Evolutionary conservation across 2,113 vertebrate species (phyloP).

Genomic region (Lycocorax pyrrhopterus): DNA sequence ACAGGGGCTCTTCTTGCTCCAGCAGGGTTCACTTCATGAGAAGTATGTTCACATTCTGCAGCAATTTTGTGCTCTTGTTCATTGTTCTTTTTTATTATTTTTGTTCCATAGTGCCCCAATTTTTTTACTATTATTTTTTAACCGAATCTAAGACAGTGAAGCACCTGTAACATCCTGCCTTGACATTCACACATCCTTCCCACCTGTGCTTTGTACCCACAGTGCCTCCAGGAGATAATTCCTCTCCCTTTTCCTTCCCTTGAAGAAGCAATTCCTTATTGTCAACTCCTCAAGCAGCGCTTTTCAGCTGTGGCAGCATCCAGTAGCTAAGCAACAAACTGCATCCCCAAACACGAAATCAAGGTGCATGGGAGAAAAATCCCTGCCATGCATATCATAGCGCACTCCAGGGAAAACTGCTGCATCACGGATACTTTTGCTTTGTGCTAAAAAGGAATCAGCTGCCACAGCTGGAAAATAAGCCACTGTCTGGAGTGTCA

Average conservation of each 20-base stretch:
- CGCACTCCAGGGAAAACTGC: constrained; percentile 38
- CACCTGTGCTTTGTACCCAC: background rate
- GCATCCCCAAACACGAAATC: constrained; percentile 55
- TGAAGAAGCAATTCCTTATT: background rate
- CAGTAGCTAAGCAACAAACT: constrained; percentile 60
- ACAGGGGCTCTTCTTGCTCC: background rate
- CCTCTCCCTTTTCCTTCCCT: background rate
- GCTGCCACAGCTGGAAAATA: background rate
- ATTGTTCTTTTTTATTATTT: background rate
- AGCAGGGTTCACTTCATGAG: background rate
- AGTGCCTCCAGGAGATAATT: background rate
- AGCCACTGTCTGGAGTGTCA: background rate
- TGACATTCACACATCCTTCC: background rate
- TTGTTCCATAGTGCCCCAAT: background rate
- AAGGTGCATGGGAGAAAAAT: constrained; percentile 30
- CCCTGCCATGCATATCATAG: background rate
- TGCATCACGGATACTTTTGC: background rate
- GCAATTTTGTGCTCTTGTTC: background rate
- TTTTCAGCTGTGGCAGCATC: background rate
- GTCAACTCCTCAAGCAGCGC: background rate
- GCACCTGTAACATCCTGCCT: background rate
- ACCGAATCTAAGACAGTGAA: background rate
- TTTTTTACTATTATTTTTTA: background rate
- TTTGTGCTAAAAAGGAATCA: background rate
- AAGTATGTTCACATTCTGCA: background rate